Evolutionary conservation across 2,888 invertebrate species (phyloP), one percentile per base, ranked within the genome.

Genomic region (Perithous albicinctus): DNA sequence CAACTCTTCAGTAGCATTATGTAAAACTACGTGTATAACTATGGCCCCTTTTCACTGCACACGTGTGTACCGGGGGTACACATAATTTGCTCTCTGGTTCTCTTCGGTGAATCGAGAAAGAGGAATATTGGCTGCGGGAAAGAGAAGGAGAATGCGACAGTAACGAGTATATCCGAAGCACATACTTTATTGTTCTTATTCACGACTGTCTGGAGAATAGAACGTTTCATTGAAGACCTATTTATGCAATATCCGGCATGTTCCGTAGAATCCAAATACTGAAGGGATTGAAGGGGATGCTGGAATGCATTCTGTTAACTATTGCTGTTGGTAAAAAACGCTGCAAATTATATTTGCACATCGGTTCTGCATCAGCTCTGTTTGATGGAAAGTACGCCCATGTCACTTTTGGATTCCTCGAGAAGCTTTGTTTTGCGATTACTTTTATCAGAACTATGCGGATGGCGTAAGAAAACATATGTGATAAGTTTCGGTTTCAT

Each of bases 51-150:
- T 74, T 74, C 51, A 64, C 15, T 26, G 23, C 48, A 41, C 63
- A 26, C 18, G 73, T 63, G 73, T 74, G 26, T 63, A 12, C 51
- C 51, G 18, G 54, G 73, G 73, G 73, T 54, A 74, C 61, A 64
- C 61, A 74, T 74, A 54, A 74, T 63, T 74, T 74, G 43, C 56
- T 23, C 56, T 23, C 26, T 56, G 70, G 23, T 54, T 54, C 56
- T 63, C 41, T 20, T 32, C 32, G 59, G 59, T 2, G 15, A 59
- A 59, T 59, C 59, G 59, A 32, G 15, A 32, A 18, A 43, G 41
- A 43, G 56, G 3, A 12, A 61, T 61, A 20, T 23, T n/a, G 41
- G 6, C 8, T 26, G 26, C 1, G 29, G 5, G 5, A 29, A 29
- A 5, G 29, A 20, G 26, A 18, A 48, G 32, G 15, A 56, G n/a